A percentile compares a stretch with the other conserved stretches of the same genome.
Conservation (phyloP, 2,888 invertebrate species). For the Dorcus hopei region DNA sequence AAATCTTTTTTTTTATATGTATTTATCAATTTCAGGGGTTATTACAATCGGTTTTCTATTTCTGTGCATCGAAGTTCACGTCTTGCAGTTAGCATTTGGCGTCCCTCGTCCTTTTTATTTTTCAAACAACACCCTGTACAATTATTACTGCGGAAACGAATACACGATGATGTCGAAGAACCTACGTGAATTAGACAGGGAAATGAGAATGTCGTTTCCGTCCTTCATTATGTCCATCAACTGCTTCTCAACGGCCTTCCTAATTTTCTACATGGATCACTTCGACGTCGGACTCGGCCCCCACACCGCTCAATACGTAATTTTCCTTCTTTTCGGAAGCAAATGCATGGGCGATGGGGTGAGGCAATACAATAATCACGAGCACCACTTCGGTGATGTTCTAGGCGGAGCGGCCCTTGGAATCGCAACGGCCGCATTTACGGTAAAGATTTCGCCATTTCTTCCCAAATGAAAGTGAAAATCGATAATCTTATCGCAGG, state of each 20-base stretch:
- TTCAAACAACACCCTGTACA: background rate
- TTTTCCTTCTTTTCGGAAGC: background rate
- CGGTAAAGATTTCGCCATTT: background rate
- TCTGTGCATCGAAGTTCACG: background rate
- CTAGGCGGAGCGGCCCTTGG: background rate
- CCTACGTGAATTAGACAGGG: background rate
- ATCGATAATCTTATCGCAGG: background rate
- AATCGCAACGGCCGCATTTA: background rate
- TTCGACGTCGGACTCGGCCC: conserved; percentile 1
- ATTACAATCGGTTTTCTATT: background rate
- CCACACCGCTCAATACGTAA: background rate
- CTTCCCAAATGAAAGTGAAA: background rate
- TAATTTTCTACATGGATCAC: background rate
- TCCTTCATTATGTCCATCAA: background rate
- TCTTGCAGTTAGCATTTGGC: background rate
- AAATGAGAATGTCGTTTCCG: background rate
- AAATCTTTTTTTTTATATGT: too few species aligned
- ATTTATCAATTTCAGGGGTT: background rate
- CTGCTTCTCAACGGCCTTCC: background rate
- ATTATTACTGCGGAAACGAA: background rate
- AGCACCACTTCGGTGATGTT: background rate
- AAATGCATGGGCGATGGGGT: background rate
- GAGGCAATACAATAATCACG: background rate
- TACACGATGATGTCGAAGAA: background rate
- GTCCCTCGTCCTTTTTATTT: background rate